Evolutionary conservation across 2,888 invertebrate genomes (phyloP), one percentile per base, ranked within the genome.

Genomic region (Agrenia bidenticulata): DNA sequence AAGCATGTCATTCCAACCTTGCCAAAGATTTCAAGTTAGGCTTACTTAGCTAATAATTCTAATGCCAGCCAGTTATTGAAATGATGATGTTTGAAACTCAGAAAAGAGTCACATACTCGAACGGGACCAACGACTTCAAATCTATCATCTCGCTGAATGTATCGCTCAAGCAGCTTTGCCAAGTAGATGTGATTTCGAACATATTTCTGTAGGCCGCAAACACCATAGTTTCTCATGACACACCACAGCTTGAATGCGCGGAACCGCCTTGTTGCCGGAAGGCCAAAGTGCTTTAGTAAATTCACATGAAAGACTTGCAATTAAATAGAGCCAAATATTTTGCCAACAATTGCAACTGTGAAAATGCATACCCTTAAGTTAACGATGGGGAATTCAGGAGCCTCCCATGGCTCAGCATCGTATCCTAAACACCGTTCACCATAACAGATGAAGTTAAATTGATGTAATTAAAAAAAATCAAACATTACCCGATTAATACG

Each of bases 1-100:
- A 92, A 92, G 78, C 90, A 90, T 1, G 90, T 89, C 21, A 92
- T 81, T 1, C 90, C 90, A 74, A 89, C 45, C 45, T 45, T 32
- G 11, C 4, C 32, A 32, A 11, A 32, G 11, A 32, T 11, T 7
- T 32, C 5, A 32, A 32, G 32, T 7, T 4, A 32, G 11, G 32
- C 4, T 32, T 32, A n/a, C 19, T 45, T 45, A 45, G 15, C 4
- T 45, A 45, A 45, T 39, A 15, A 39, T 39, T 39, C 15, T n/a
- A n/a, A n/a, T n/a, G n/a, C n/a, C n/a, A n/a, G n/a, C n/a, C n/a
- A n/a, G n/a, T n/a, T n/a, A n/a, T n/a, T n/a, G n/a, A n/a, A n/a
- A n/a, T n/a, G n/a, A n/a, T n/a, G n/a, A n/a, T n/a, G n/a, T n/a
- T n/a, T 32, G 11, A 32, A 32, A 32, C 24, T 64, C n/a, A n/a